phyloP scores from a whole-genome alignment of 2,113 vertebrate genomes.

The Crotalus helleri region DNA sequence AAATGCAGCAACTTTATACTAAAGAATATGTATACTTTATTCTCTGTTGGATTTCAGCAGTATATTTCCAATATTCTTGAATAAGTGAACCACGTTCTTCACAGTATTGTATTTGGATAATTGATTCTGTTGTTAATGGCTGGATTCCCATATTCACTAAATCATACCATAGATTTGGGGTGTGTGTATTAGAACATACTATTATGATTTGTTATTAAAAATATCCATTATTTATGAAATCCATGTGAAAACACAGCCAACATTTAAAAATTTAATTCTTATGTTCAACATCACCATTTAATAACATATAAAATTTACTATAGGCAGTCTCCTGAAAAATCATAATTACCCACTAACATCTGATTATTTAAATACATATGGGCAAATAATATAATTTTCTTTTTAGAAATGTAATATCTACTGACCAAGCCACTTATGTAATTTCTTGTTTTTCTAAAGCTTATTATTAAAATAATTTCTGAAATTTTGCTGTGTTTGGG shows the following conservation, averaged over 20 bases:
- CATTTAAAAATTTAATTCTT: neutral
- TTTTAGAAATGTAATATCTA: neutral
- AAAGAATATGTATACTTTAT: neutral
- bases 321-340: neutral
- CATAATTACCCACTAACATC: neutral
- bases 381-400: neutral
- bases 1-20: neutral
- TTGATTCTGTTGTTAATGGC: neutral
- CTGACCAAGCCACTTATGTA: neutral
- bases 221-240: neutral
- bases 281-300: neutral
- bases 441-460: neutral
- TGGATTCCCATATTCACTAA: neutral
- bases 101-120: neutral
- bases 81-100: accelerated
- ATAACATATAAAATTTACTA: constrained; percentile 1
- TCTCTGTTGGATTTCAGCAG: neutral
- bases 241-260: neutral
- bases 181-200: neutral
- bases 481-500: neutral
- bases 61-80: neutral
- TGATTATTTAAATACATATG: neutral
- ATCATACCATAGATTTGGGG: neutral
- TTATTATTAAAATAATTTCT: neutral
- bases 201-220: neutral